Conservation (phyloP, 2,797 vertebrate species). For the Sciurus carolinensis region DNA sequence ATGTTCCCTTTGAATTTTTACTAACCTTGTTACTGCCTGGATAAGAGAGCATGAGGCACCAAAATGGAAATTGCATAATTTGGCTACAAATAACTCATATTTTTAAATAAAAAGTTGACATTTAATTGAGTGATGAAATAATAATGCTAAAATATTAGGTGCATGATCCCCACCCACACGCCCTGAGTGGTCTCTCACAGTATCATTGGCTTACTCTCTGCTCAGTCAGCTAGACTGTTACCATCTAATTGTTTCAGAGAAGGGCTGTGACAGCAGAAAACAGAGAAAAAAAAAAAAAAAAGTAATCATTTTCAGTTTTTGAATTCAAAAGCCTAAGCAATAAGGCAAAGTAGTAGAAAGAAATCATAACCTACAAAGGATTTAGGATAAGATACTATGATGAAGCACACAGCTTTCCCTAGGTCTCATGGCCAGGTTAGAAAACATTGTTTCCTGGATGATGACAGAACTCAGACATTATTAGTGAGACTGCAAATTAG, state of each 20-base stretch:
- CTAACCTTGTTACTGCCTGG: not conserved
- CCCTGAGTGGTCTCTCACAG: constrained; percentile 29
- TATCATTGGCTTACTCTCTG: not conserved
- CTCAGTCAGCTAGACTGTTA: not conserved
- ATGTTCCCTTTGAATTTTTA: constrained; percentile 62
- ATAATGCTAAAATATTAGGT: constrained; percentile 60
- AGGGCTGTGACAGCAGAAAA: not conserved
- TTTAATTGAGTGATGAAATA: constrained; percentile 57
- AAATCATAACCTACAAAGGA: not conserved
- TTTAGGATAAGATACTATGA: not conserved
- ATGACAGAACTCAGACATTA: not conserved
- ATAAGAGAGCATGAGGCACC: not conserved
- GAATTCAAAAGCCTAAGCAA: not conserved
- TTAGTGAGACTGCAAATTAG: too few species aligned
- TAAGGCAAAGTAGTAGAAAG: not conserved
- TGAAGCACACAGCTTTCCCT: not conserved
- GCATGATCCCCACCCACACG: constrained; percentile 3
- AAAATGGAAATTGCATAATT: constrained; percentile 53
- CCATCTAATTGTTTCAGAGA: constrained; percentile 44
- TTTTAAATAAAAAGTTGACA: constrained; percentile 70
- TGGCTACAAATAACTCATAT: constrained; percentile 21
- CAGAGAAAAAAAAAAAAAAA: not conserved
- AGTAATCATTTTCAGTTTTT: not conserved
- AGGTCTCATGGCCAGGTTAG: not conserved
- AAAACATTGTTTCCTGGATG: not conserved